Percentiles rank a stretch among this genome's conserved stretches.
These are phyloP conservation scores for Formica selysi DNA, from an alignment of 1,140 invertebrate genomes.

Conservation along the genomic window DNA sequence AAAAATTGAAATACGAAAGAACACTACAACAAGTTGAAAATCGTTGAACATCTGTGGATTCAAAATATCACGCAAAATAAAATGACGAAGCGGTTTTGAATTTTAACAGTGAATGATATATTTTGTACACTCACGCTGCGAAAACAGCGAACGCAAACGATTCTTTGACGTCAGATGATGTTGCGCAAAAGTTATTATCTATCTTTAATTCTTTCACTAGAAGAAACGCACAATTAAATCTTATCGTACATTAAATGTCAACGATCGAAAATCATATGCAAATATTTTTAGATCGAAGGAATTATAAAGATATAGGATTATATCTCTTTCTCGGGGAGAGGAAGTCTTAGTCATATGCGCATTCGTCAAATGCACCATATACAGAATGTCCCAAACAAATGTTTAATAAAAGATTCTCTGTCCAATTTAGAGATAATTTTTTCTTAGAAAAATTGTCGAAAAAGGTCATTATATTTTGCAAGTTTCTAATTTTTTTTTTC, in stretches of 20 bases:
- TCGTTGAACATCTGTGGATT: slow-evolving; percentile 14
- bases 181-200: slow-evolving; percentile 18
- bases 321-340: neutral
- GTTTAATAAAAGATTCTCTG: too few relatives aligned
- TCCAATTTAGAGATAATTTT: too few relatives aligned
- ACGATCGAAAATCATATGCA: neutral
- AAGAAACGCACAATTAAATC: slow-evolving; percentile 47
- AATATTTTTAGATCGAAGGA: neutral
- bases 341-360: slow-evolving; percentile 12
- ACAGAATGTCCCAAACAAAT: too few relatives aligned
- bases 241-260: slow-evolving; percentile 38
- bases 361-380: too few relatives aligned
- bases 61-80: slow-evolving; percentile 32
- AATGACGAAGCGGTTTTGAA: neutral
- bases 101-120: slow-evolving; percentile 15
- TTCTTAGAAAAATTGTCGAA: too few relatives aligned
- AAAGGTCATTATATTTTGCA: too few relatives aligned
- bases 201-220: slow-evolving; percentile 36
- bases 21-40: neutral
- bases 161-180: slow-evolving; percentile 8
- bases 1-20: neutral
- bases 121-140: neutral
- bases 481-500: too few relatives aligned
- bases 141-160: slow-evolving; percentile 7
- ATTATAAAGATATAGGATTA: neutral